Evolutionary conservation across 2,888 invertebrate species (phyloP), one percentile per base, ranked within the genome.

Genomic region (Parapristionchus giblindavisi): DNA sequence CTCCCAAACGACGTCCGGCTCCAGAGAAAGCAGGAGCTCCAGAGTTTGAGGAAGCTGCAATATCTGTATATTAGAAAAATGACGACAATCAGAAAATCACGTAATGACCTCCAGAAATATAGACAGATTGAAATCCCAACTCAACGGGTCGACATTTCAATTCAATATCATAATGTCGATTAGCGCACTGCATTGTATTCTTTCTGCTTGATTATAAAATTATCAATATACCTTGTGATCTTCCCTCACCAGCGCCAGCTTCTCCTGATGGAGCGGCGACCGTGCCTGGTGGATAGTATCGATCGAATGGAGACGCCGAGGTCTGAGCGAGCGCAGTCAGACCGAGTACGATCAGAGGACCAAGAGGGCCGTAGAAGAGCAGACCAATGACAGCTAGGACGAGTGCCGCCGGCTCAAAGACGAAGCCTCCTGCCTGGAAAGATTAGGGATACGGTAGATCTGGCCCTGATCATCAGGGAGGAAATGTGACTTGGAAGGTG

Each of bases 301-400:
- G 54, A 17, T 71, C 70, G 27, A 71, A 71, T 36, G 70, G 70
- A 3, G 56, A 56, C 56, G 51, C 52, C 17, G 70, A 71, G n/a
- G 70, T 71, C 70, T 71, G 70, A 1, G 54, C 34, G 38, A 71
- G 70, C 29, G n/a, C 36, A n/a, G 36, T 29, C 21, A 71, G 38
- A 17, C 70, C 68, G 54, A 70, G 32, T 2, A 71, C 51, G 29
- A 40, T 8, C 11, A 56, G 27, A 4, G 70, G 27, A n/a, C 70
- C 70, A 29, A 71, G 29, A 56, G 70, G 70, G 21, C 70, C 70
- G 70, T 71, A 71, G 70, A 71, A 56, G 24, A 71, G 70, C 2
- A 71, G 70, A 24, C 38, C 17, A 2, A 40, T 32, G 17, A 71
- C 27, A 40, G 70, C 70, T 0, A 71, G 56, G 36, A 56, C 70